A percentile compares a stretch with the other conserved stretches of the same genome.
phyloP scores from a whole-genome alignment of 37 sponge, comb jelly and placozoan species.

The Bolinopsis microptera region DNA sequence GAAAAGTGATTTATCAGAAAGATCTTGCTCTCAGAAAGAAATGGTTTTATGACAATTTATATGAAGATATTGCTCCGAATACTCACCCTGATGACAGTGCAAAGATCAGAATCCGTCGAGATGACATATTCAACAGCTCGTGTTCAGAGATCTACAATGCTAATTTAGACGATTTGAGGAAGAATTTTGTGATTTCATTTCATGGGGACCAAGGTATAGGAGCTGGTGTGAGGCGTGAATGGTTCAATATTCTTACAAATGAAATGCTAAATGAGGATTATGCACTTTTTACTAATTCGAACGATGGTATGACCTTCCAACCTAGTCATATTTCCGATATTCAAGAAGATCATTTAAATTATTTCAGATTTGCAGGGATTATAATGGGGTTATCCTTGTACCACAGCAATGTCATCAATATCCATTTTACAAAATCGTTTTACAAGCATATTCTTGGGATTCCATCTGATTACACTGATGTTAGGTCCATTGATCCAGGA shows the following conservation, averaged over 20 bases:
- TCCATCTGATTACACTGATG: conserved; percentile 87
- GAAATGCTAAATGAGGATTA: conserved; percentile 96
- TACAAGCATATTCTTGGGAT: conserved; percentile 96
- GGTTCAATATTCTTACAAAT: conserved; percentile 86
- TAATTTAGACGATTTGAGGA: conserved; percentile 46
- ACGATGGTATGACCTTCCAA: conserved; percentile 94
- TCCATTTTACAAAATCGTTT: conserved; percentile 97
- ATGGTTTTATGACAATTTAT: conserved; percentile 97
- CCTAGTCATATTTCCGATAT: conserved; percentile 90
- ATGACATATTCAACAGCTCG: conserved; percentile 41
- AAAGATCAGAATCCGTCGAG: conserved; percentile 5
- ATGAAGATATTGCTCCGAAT: conserved; percentile 67
- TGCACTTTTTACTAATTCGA: conserved; percentile 93
- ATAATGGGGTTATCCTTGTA: conserved; percentile 88
- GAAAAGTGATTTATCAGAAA: conserved; percentile 50
- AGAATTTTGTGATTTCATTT: conserved; percentile 60
- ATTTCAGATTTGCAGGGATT: conserved; percentile 91
- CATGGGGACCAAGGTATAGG: conserved; percentile 70
- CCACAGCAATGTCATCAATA: conserved; percentile 88
- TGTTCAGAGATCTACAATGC: conserved; percentile 48
- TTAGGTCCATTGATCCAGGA: conserved; percentile 91
- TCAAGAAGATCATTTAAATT: conserved; percentile 94
- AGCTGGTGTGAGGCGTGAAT: conserved; percentile 88
- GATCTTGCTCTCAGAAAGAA: conserved; percentile 71
- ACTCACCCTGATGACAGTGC: conserved; percentile 40